phyloP scores from a whole-genome alignment of 2,888 invertebrate species.

The Tachina fera region DNA sequence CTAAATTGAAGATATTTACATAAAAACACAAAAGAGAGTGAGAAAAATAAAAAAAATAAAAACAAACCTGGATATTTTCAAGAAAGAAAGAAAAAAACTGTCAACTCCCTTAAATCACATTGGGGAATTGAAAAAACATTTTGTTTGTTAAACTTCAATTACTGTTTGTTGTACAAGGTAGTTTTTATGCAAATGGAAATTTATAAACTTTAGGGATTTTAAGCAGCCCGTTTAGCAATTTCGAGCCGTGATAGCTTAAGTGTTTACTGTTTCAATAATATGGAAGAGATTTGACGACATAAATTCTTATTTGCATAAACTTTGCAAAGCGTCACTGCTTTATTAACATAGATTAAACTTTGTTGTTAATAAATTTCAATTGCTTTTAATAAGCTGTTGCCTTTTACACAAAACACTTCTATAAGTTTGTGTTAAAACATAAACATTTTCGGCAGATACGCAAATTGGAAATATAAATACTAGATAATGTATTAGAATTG shows the following conservation, averaged over 20 bases:
- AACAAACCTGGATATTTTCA: neutral
- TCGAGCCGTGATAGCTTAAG: neutral
- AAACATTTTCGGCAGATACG: neutral
- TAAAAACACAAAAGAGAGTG: neutral
- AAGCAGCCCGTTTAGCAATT: neutral
- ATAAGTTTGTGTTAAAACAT: neutral
- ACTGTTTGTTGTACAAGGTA: slow-evolving; percentile 10
- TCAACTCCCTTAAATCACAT: slow-evolving; percentile 3
- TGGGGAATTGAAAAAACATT: slow-evolving; percentile 24
- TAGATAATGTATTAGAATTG: no score
- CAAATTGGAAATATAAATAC: neutral
- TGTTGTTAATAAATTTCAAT: slow-evolving; percentile 36
- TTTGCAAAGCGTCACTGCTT: no score
- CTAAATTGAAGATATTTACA: slow-evolving; percentile 29
- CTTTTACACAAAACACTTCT: neutral
- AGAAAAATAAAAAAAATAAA: neutral
- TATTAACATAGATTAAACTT: neutral
- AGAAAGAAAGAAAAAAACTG: neutral
- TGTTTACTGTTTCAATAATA: neutral
- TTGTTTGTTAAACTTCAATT: slow-evolving; percentile 40
- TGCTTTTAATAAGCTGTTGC: slow-evolving; percentile 16
- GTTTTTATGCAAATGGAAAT: slow-evolving; percentile 32
- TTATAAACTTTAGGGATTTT: slow-evolving; percentile 46
- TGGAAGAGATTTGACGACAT: neutral
- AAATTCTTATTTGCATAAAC: slow-evolving; percentile 4